Conservation (phyloP, 2,113 vertebrate species). For the Xenopus tropicalis region UCB_Xtro_10.0 CM004447.2:68177001-68177500, state of each 20-base stretch:
- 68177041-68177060: conserved; percentile 51
- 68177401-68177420: conserved; percentile 96
- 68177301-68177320: conserved; percentile 47
- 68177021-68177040: conserved; percentile 74
- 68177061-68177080: too few species aligned
- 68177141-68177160: too few species aligned
- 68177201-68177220: too few species aligned
- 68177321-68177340: conserved; percentile 98
- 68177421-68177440: conserved; percentile 84
- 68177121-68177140: too few species aligned
- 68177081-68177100: too few species aligned
- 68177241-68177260: conserved; percentile 44
- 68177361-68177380: conserved; percentile 99
- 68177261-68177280: conserved; percentile 99
- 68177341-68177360: conserved; percentile 99
- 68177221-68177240: too few species aligned
- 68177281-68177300: conserved; percentile 66
- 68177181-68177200: too few species aligned
- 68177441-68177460: conserved; percentile 73
- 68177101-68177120: too few species aligned
- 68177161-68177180: too few species aligned
- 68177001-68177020: conserved; percentile 39
- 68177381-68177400: conserved; percentile 97
- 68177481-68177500: conserved; percentile 67
- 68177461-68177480: conserved; percentile 63